phyloP scores from a whole-genome alignment of 2,888 invertebrate species.

The Timema cristinae region DNA sequence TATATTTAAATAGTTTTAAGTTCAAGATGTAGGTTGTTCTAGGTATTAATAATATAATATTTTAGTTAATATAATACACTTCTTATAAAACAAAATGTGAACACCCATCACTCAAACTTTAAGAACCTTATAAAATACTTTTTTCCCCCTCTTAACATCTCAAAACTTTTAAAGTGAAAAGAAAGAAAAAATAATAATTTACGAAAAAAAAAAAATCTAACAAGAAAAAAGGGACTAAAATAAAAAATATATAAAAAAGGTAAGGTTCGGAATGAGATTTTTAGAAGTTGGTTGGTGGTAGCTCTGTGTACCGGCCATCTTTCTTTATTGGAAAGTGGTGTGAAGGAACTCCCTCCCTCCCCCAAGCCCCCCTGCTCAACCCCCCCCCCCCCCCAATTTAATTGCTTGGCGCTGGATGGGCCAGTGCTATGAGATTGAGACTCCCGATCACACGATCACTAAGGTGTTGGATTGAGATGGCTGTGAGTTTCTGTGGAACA shows the following conservation, averaged over 20 bases:
- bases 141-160: not conserved
- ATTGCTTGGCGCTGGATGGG: constrained; percentile 27
- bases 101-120: no score
- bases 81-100: no score
- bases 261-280: constrained; percentile 30
- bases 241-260: not conserved
- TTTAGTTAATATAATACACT: no score
- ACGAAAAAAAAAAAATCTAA: no score
- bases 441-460: constrained; percentile 2
- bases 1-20: no score
- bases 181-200: not conserved
- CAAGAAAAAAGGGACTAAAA: no score
- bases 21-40: no score
- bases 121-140: no score
- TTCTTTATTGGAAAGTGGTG: constrained; percentile 31
- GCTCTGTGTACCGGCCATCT: constrained; percentile 21
- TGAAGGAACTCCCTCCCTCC: constrained; percentile 4
- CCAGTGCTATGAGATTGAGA: constrained; percentile 21
- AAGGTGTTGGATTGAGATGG: constrained; percentile 25
- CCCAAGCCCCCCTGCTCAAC: not conserved
- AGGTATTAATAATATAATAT: no score
- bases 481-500: not conserved
- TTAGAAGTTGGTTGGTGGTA: constrained; percentile 26
- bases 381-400: constrained; percentile 25
- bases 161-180: constrained; percentile 18